Evolutionary conservation across 2,113 vertebrate genomes (phyloP).

Genomic region (Brachionichthys hirsutus): DNA sequence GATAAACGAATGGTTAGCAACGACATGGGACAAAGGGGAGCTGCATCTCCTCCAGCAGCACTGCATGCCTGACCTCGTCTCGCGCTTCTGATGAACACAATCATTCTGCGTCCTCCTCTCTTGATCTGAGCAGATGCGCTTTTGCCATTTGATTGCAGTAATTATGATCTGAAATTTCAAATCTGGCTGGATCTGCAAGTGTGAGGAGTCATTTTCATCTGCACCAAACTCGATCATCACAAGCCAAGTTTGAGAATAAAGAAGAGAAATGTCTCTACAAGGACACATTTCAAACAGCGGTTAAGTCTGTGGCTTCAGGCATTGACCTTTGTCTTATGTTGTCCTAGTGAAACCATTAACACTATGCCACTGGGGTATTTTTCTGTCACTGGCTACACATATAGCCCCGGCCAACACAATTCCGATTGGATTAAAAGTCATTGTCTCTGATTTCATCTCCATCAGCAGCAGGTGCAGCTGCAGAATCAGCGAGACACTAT

Average conservation of each 20-base stretch:
- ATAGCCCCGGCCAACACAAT: conserved; percentile 26
- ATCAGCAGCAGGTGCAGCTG: conserved; percentile 32
- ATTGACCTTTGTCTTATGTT: conserved; percentile 47
- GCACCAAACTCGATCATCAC: too few species aligned
- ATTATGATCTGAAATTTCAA: conserved; percentile 16
- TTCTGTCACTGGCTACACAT: conserved; percentile 23
- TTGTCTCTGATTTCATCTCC: conserved; percentile 38
- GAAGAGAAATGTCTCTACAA: conserved; percentile 6
- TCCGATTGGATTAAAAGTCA: conserved; percentile 38
- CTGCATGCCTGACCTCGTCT: not conserved
- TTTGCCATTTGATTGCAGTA: conserved; percentile 19
- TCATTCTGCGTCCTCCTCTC: conserved; percentile 1
- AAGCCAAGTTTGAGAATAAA: too few species aligned
- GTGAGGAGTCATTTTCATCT: too few species aligned
- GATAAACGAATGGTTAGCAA: not conserved
- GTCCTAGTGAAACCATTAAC: conserved; percentile 47
- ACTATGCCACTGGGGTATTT: conserved; percentile 25
- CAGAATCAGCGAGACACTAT: conserved; percentile 14
- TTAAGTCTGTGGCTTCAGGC: not conserved
- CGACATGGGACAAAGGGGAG: not conserved
- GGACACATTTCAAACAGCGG: conserved; percentile 29
- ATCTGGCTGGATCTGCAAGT: not conserved
- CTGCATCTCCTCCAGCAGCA: conserved; percentile 1
- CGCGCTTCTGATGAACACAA: conserved; percentile 11
- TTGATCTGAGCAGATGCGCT: not conserved